Base-by-base conservation (phyloP, 2,888 invertebrate species). In the Hermaeophaga mercurialis region DNA sequence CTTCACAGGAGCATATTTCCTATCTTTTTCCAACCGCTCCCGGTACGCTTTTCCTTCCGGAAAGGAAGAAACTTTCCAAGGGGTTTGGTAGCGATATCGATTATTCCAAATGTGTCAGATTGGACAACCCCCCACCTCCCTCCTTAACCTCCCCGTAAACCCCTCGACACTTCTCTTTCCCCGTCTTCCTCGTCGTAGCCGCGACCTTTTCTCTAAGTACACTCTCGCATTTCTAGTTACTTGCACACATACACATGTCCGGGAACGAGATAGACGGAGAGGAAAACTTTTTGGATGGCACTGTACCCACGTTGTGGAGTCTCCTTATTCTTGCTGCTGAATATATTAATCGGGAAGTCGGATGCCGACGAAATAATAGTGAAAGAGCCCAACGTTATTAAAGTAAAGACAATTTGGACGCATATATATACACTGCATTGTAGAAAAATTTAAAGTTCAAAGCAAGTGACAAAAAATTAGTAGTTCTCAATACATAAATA, bases 81-180 rank as follows among this genome's bases (percentile, higher is more conserved):
- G 49, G 60, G 59, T 64, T 60, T 70, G 71, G 39, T 54, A 24
- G 71, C 67, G 70, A 73, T 75, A 76, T 76, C 74, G 76, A 75
- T 76, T 75, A 76, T 75, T 75, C 73, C 72, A 67, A 70, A 72
- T 65, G 64, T 59, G 62, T 62, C 62, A 56, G 62, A 62, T 64
- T 43, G 61, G 46, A 56, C 56, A 55, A 61, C 59, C 58, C 61
- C 53, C 54, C 50, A 11, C 6, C 12, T n/a, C 4, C 59, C 58
- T 61, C 50, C 52, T 48, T n/a, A 7, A 7, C 11, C 4, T 8
- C 18, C 31, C 33, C 15, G 3, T 11, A 17, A 34, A 26, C 54
- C 41, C 48, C 49, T 31, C 50, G 17, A 36, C 46, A 28, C 38
- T 45, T 38, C 45, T 17, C 34, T 12, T 9, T 33, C 45, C 3